A percentile compares a stretch with the other conserved stretches of the same genome.
These are phyloP conservation scores for Neopelma chrysocephalum DNA, from an alignment of 2,797 vertebrate genomes.

Conservation along the genomic window DNA sequence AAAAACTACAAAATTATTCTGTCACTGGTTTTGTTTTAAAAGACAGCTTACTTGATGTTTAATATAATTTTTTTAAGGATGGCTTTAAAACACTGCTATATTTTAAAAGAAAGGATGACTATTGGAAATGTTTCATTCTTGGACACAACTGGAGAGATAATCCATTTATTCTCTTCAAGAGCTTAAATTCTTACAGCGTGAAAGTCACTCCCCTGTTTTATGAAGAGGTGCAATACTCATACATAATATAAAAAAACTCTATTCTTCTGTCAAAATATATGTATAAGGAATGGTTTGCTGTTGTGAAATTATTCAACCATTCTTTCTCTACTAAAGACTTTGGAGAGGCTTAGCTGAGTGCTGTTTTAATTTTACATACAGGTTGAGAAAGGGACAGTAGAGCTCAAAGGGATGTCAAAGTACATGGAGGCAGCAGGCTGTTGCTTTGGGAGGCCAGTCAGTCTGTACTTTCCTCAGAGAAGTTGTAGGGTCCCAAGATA, in stretches of 20 bases:
- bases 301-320: neutral
- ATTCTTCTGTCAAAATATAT: neutral
- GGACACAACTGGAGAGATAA: neutral
- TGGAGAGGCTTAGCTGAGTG: neutral
- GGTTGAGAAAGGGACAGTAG: neutral
- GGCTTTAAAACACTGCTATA: neutral
- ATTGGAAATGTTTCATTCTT: neutral
- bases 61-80: neutral
- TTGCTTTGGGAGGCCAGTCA: neutral
- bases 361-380: neutral
- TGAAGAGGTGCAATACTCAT: neutral
- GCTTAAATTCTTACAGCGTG: neutral
- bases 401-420: neutral
- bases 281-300: neutral
- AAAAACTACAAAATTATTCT: neutral
- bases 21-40: neutral
- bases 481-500: neutral
- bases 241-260: neutral
- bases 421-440: accelerated
- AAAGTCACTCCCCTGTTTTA: neutral
- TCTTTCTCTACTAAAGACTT: neutral
- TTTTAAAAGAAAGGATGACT: neutral
- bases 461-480: neutral
- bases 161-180: neutral
- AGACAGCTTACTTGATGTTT: neutral